These are phyloP conservation scores for Platyscapa corneri DNA, from an alignment of 1,140 invertebrate species.

Conservation along the genomic window DNA sequence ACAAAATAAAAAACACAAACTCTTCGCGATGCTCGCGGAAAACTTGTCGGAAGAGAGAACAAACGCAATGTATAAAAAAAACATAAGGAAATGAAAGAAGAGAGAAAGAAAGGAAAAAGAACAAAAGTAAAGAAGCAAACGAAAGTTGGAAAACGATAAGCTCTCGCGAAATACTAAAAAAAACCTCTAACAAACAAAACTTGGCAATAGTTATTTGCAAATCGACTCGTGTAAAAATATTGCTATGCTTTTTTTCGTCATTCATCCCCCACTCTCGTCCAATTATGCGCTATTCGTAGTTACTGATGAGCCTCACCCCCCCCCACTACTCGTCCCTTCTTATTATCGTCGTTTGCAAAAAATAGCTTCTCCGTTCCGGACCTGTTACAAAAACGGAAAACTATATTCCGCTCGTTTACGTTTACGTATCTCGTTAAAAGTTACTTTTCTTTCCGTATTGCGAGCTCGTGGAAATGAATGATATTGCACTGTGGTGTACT, in stretches of 20 bases:
- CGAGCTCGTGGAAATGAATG: constrained; percentile 52
- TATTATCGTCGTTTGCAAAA: constrained; percentile 30
- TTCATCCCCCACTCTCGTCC: constrained; percentile 30
- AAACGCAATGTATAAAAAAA: constrained; percentile 52
- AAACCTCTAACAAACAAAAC: constrained; percentile 52
- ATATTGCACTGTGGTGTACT: constrained; percentile 71
- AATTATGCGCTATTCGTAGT: constrained; percentile 42
- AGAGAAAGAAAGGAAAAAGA: constrained; percentile 53
- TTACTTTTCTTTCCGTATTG: constrained; percentile 54
- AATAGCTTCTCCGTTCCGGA: constrained; percentile 53
- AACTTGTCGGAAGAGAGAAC: constrained; percentile 54
- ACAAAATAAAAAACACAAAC: constrained; percentile 55
- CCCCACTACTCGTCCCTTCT: background rate
- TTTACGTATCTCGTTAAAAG: constrained; percentile 60
- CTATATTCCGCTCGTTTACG: constrained; percentile 54
- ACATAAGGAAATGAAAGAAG: constrained; percentile 47
- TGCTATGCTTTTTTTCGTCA: constrained; percentile 57
- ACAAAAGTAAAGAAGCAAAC: constrained; percentile 56
- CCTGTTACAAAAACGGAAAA: constrained; percentile 47
- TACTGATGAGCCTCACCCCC: constrained; percentile 13
- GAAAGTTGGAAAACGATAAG: constrained; percentile 54
- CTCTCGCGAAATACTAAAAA: constrained; percentile 52
- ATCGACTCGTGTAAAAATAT: constrained; percentile 70
- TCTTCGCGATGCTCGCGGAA: constrained; percentile 38
- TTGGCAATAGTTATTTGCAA: constrained; percentile 58